Percentiles rank a stretch among this genome's conserved stretches.
Conservation (phyloP, 2,888 invertebrate species). For the Aspidiotus rigidus region DNA sequence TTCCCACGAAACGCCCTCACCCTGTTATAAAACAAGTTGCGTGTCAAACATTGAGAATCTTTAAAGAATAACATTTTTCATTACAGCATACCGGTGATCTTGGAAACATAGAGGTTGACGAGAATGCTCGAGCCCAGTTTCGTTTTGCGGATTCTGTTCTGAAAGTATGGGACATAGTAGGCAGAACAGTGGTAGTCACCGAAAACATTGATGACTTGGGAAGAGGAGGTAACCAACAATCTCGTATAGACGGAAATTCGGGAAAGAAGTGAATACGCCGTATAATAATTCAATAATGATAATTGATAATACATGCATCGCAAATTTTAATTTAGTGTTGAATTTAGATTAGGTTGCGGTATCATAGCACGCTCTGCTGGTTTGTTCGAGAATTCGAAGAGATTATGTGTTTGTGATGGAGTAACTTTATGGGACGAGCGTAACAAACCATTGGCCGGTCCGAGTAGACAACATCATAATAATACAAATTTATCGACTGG, state of each 20-base stretch:
- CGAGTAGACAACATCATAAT: slow-evolving; percentile 27
- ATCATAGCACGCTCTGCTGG: slow-evolving; percentile 83
- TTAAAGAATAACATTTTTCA: too few relatives aligned
- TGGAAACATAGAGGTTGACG: slow-evolving; percentile 53
- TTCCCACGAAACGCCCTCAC: too few relatives aligned
- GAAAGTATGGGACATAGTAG: slow-evolving; percentile 64
- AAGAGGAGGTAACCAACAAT: slow-evolving; percentile 46
- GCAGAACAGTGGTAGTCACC: slow-evolving; percentile 66
- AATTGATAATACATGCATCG: background rate
- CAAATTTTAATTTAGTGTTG: background rate
- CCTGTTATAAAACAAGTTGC: too few relatives aligned
- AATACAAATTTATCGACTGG: too few relatives aligned
- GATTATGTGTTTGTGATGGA: slow-evolving; percentile 84
- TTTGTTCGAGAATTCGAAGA: slow-evolving; percentile 74
- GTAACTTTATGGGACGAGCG: slow-evolving; percentile 81
- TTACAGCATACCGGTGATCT: slow-evolving; percentile 55
- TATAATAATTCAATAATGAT: background rate
- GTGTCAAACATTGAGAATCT: too few relatives aligned
- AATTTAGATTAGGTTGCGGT: slow-evolving; percentile 65
- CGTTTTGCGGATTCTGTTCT: slow-evolving; percentile 52
- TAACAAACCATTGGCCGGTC: slow-evolving; percentile 49
- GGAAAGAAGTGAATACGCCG: slow-evolving; percentile 48
- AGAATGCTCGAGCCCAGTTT: slow-evolving; percentile 57
- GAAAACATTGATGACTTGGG: slow-evolving; percentile 55
- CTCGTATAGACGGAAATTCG: slow-evolving; percentile 53